Percentiles rank a stretch among this genome's conserved stretches.
Evolutionary conservation across 2,888 invertebrate species (phyloP).

Genomic region (Calephelis perditalis): DNA sequence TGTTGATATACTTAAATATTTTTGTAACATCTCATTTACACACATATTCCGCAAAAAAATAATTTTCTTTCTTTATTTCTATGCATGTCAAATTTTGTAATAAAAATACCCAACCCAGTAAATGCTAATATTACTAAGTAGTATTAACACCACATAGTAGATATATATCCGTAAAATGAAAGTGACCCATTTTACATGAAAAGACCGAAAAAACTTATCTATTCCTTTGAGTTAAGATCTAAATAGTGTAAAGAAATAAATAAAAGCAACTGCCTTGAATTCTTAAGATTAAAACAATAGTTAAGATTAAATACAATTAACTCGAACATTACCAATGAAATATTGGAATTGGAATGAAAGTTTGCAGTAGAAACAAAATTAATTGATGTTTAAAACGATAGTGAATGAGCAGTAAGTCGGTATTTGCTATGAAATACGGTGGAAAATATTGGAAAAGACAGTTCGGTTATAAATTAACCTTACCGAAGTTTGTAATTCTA

Average conservation of each 20-base stretch:
- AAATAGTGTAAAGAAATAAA: neutral
- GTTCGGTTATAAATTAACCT: neutral
- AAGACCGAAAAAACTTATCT: slow-evolving; percentile 4
- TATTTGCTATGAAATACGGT: neutral
- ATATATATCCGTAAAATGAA: neutral
- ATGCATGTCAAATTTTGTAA: no score
- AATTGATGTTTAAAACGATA: neutral
- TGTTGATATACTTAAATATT: no score
- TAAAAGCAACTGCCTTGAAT: neutral
- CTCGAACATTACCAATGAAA: neutral
- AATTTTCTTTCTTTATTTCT: no score
- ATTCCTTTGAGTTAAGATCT: neutral
- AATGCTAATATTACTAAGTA: no score
- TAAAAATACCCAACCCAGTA: no score
- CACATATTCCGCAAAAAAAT: no score
- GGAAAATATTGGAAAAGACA: neutral
- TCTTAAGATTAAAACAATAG: neutral
- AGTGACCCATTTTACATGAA: slow-evolving; percentile 1
- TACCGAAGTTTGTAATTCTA: neutral
- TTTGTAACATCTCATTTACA: no score
- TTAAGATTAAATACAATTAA: neutral
- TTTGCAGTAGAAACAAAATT: slow-evolving; percentile 1
- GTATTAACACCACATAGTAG: no score
- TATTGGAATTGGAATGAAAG: no score
- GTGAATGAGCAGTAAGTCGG: neutral